Conservation (phyloP, 2,888 invertebrate species). For the Periphyllus acericola region DNA sequence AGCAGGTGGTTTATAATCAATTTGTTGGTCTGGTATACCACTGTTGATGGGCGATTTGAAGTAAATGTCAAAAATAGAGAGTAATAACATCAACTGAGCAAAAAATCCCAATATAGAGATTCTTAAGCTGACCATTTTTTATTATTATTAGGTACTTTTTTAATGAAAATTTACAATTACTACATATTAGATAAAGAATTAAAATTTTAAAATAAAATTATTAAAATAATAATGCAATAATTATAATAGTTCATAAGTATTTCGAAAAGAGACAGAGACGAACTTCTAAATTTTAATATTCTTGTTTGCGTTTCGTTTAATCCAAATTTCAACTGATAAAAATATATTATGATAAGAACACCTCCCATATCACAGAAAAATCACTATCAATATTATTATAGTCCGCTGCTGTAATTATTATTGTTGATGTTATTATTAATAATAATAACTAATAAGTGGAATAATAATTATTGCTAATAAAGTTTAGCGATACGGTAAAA, state of each 20-base stretch:
- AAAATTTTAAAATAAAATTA: too few relatives aligned
- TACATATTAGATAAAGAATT: too few relatives aligned
- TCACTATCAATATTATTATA: neutral
- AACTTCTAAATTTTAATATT: too few relatives aligned
- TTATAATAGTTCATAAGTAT: too few relatives aligned
- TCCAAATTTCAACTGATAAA: too few relatives aligned
- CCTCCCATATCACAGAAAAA: neutral
- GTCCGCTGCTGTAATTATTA: neutral
- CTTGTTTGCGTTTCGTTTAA: too few relatives aligned
- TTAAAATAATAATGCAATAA: too few relatives aligned
- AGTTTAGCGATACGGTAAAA: neutral
- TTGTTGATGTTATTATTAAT: neutral
- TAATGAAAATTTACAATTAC: too few relatives aligned
- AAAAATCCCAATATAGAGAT: constrained; percentile 69
- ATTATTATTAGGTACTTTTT: neutral
- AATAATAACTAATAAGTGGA: neutral
- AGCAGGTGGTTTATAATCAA: constrained; percentile 72
- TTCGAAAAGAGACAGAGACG: too few relatives aligned
- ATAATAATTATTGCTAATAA: too few relatives aligned
- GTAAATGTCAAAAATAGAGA: constrained; percentile 91
- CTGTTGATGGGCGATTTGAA: constrained; percentile 89
- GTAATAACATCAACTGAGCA: constrained; percentile 80
- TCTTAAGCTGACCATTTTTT: constrained; percentile 3
- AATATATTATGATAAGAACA: too few relatives aligned
- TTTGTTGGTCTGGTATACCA: constrained; percentile 72